Conservation (phyloP, 1,140 invertebrate genomes). For the Rhynchophorus ferrugineus region DNA sequence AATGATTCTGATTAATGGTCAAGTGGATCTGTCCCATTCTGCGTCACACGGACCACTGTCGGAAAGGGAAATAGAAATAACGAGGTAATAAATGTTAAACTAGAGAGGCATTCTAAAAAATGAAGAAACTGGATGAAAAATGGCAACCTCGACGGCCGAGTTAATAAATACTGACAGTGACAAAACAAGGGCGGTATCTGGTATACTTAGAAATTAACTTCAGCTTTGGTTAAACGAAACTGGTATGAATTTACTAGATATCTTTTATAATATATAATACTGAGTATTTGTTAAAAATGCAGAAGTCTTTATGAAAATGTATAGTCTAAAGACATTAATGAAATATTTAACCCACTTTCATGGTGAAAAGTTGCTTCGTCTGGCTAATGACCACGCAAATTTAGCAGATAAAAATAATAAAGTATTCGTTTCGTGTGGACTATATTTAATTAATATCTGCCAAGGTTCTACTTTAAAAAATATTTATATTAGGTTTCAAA, state of each 20-base stretch:
- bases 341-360: too few relatives aligned
- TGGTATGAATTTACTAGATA: conserved; percentile 3
- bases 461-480: too few relatives aligned
- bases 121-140: not conserved
- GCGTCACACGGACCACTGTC: not conserved
- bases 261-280: not conserved
- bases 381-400: too few relatives aligned
- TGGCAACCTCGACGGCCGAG: not conserved
- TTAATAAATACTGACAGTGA: conserved; percentile 10
- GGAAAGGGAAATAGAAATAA: not conserved
- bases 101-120: not conserved
- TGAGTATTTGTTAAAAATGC: too few relatives aligned
- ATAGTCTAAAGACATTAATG: too few relatives aligned
- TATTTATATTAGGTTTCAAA: too few relatives aligned
- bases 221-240: too few relatives aligned
- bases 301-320: too few relatives aligned
- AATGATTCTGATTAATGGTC: conserved; percentile 4
- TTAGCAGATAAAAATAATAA: too few relatives aligned
- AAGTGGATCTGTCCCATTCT: not conserved
- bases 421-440: too few relatives aligned
- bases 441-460: too few relatives aligned
- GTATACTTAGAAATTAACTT: conserved; percentile 3
- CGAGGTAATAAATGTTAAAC: conserved; percentile 4
- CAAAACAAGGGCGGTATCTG: conserved; percentile 3
- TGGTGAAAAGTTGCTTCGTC: too few relatives aligned